Evolutionary conservation across 1,140 invertebrate species (phyloP).

Genomic region (Platyura marginata): DNA sequence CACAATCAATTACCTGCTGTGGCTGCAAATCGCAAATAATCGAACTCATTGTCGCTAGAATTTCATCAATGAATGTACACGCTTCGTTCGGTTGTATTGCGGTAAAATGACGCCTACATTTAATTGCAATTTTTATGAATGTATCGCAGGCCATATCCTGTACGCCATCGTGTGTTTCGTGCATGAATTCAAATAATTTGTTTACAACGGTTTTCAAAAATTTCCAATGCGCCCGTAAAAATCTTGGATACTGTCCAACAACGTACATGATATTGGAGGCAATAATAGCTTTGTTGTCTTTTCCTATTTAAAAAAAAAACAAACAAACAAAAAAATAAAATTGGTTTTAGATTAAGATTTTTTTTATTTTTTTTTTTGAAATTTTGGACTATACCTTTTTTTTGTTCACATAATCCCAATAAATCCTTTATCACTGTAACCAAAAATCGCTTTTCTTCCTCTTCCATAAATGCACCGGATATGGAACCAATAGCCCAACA

Average conservation of each 20-base stretch:
- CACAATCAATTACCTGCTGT: conserved; percentile 59
- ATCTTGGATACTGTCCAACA: conserved; percentile 98
- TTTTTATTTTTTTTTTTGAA: no score
- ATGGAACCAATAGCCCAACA: conserved; percentile 99
- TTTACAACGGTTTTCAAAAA: conserved; percentile 99
- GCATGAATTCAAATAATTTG: conserved; percentile 99
- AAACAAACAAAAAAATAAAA: no score
- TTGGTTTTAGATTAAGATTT: no score
- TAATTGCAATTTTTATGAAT: conserved; percentile 99
- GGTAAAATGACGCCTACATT: conserved; percentile 96
- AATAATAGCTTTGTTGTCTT: conserved; percentile 99
- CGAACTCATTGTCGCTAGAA: conserved; percentile 84
- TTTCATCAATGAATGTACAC: conserved; percentile 98
- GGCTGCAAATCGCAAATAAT: conserved; percentile 98
- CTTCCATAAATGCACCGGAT: conserved; percentile 75
- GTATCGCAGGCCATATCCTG: conserved; percentile 99
- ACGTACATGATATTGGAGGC: conserved; percentile 99
- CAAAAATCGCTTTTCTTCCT: conserved; percentile 97
- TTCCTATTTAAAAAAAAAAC: conserved; percentile 31
- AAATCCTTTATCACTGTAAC: conserved; percentile 99
- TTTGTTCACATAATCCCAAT: conserved; percentile 95
- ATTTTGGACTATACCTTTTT: conserved; percentile 40
- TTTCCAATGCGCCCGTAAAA: conserved; percentile 98
- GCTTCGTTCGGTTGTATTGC: conserved; percentile 90
- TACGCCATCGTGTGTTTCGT: conserved; percentile 99